Conservation (phyloP, 2,888 invertebrate genomes). For the Polyploca ridens region DNA sequence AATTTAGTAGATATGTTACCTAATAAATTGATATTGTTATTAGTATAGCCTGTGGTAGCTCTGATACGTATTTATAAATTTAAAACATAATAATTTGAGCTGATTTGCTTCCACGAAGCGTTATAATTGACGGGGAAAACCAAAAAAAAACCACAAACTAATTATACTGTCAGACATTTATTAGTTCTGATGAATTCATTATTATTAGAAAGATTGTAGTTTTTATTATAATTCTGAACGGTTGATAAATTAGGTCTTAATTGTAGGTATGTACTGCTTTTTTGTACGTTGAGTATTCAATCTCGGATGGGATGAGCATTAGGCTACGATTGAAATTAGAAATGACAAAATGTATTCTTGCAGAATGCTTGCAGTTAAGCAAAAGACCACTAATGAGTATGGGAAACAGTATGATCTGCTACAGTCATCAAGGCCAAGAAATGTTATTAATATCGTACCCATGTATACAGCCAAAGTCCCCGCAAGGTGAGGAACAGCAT, state of each 20-base stretch:
- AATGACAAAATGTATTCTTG: too few relatives aligned
- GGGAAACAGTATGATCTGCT: too few relatives aligned
- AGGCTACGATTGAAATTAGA: too few relatives aligned
- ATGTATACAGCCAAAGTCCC: constrained; percentile 59
- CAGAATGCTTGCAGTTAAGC: too few relatives aligned
- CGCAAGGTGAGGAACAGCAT: constrained; percentile 55
- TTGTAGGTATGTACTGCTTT: too few relatives aligned
- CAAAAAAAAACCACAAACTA: background rate
- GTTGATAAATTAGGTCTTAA: too few relatives aligned
- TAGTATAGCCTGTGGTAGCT: too few relatives aligned
- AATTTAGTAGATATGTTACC: too few relatives aligned
- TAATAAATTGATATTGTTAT: background rate
- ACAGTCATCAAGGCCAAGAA: background rate
- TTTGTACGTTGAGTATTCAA: too few relatives aligned
- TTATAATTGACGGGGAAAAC: background rate
- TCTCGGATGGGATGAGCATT: too few relatives aligned
- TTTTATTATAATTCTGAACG: background rate
- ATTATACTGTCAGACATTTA: background rate
- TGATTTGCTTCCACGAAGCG: background rate
- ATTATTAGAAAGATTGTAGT: background rate
- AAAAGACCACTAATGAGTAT: too few relatives aligned
- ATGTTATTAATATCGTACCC: constrained; percentile 44
- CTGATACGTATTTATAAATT: background rate
- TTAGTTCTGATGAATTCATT: background rate
- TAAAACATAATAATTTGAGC: background rate